Percentiles rank a stretch among this genome's conserved stretches.
phyloP scores from a whole-genome alignment of 2,797 vertebrate species.

The Xiphorhynchus erythropygius region DNA sequence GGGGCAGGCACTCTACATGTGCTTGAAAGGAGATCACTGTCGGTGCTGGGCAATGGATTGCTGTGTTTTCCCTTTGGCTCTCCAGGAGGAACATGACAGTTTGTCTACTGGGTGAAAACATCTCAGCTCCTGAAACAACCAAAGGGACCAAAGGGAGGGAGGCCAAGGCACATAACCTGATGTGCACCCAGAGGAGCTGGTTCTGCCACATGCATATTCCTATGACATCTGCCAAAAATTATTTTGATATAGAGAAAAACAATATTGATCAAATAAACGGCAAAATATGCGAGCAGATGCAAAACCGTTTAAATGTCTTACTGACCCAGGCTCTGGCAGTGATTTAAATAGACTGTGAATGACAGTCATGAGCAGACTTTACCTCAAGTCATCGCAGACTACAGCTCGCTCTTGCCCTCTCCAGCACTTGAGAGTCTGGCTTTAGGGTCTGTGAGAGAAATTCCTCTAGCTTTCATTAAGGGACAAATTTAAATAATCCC shows the following conservation, averaged over 20 bases:
- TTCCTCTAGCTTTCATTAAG: neutral
- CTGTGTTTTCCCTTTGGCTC: neutral
- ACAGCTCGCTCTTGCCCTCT: neutral
- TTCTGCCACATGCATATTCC: neutral
- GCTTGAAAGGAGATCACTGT: neutral
- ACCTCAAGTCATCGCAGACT: neutral
- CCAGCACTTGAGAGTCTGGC: neutral
- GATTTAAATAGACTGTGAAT: neutral
- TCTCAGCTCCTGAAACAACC: neutral
- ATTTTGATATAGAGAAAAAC: neutral
- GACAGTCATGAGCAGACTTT: neutral
- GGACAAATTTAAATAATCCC: neutral
- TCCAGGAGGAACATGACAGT: neutral
- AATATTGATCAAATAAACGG: neutral
- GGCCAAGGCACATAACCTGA: neutral
- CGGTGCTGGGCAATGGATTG: neutral
- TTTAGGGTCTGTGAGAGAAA: neutral
- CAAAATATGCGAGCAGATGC: neutral
- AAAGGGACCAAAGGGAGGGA: neutral
- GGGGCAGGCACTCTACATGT: fast-evolving
- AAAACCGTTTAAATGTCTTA: neutral
- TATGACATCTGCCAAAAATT: neutral
- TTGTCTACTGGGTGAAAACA: neutral
- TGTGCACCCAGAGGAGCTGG: neutral
- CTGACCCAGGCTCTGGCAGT: neutral